Evolutionary conservation across 1,140 invertebrate species (phyloP), one percentile per base, ranked within the genome.

Genomic region (Calliphora vicina): DNA sequence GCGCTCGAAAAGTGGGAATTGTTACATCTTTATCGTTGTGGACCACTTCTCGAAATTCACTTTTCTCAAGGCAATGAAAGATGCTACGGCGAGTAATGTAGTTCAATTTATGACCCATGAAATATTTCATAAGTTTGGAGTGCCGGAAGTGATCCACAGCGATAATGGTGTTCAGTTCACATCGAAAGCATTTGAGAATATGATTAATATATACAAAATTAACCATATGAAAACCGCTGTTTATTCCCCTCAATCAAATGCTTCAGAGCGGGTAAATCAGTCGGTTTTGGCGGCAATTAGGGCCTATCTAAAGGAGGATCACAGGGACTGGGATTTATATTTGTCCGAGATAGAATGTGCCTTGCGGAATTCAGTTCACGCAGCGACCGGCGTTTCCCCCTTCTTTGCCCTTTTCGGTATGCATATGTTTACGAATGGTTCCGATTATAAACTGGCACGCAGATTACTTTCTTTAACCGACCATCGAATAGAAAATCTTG

Each of bases 31-130:
- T 17, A 82, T 82, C 4, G 50, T 84, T 12, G 27, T 84, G 23
- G 81, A 84, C 45, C 81, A 84, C 17, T 78, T 78, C 13, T 76
- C 27, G 4, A 80, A 83, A 57, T 83, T 80, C 42, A 23, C 15
- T 43, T 80, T 23, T 67, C 23, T 67, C 8, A 67, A 67, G n/a
- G 61, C 61, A 1, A 67, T 67, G 61, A 67, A 67, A 67, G 61
- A 67, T n/a, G 61, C 61, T 6, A 67, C 61, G 1, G n/a, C 61
- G 1, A 23, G 6, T 8, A 67, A 67, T 20, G 61, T 67, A 20
- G 61, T 67, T 9, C 15, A 67, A 20, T 67, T 67, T 67, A n/a
- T 67, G 61, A n/a, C 20, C 1, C n/a, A 67, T n/a, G 61, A 67
- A 67, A 67, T 67, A n/a, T 67, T 67, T 67, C n/a, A 67, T 67